These are phyloP conservation scores for Pteronotus mesoamericanus DNA, from an alignment of 2,797 vertebrate genomes.

Conservation along the genomic window DNA sequence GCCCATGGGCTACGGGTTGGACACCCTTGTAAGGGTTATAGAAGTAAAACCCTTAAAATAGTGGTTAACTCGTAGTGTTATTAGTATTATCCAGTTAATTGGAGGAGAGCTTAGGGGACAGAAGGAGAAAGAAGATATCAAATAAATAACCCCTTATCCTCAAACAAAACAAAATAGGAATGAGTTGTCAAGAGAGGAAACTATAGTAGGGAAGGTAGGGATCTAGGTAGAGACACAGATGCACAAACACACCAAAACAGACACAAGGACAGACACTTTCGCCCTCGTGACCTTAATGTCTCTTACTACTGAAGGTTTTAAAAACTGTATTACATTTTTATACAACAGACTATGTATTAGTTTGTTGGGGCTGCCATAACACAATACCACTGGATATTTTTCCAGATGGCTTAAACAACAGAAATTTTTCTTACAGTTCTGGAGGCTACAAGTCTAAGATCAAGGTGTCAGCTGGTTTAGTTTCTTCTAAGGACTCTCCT, in stretches of 20 bases:
- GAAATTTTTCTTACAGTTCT: neutral
- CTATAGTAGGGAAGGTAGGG: neutral
- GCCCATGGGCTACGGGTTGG: too few species aligned
- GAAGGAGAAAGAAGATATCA: neutral
- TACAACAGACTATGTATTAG: fast-evolving
- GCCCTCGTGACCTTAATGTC: neutral
- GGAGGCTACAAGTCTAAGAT: neutral
- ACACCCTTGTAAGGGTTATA: neutral
- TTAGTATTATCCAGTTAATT: neutral
- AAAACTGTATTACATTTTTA: neutral
- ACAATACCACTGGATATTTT: neutral
- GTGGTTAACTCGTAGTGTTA: neutral
- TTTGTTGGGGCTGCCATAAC: neutral
- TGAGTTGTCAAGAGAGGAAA: neutral
- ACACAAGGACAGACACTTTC: neutral
- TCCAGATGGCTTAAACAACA: neutral
- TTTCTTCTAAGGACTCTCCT: neutral
- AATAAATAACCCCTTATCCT: neutral
- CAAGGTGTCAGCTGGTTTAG: neutral
- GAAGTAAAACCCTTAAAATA: neutral
- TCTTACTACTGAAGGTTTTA: neutral
- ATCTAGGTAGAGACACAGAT: neutral
- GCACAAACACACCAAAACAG: neutral
- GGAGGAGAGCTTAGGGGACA: neutral
- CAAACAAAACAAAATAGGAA: neutral